Evolutionary conservation across 2,113 vertebrate species (phyloP).

Genomic region (Microtus ochrogaster): DNA sequence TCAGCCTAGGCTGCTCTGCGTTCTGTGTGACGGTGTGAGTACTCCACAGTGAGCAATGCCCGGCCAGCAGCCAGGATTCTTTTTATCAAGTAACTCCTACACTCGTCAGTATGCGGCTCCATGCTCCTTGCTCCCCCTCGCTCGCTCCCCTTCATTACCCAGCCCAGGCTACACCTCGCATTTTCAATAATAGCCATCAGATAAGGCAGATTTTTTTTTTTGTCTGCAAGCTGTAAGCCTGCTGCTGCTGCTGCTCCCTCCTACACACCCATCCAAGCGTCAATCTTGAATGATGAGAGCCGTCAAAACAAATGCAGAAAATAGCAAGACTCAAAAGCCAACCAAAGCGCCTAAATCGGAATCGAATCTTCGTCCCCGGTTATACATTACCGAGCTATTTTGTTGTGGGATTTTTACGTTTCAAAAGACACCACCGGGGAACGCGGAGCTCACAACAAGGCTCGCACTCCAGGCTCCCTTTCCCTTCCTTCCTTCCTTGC

Average conservation of each 20-base stretch:
- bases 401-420: slow-evolving; percentile 86
- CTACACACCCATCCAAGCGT: slow-evolving; percentile 91
- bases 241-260: slow-evolving; percentile 90
- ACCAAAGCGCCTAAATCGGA: slow-evolving; percentile 86
- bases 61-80: slow-evolving; percentile 94
- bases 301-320: slow-evolving; percentile 91
- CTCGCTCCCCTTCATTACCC: slow-evolving; percentile 91
- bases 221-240: slow-evolving; percentile 93
- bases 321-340: slow-evolving; percentile 89
- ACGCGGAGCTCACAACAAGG: slow-evolving; percentile 72
- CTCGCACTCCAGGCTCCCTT: slow-evolving; percentile 78
- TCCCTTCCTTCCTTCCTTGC: neutral
- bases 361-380: slow-evolving; percentile 85
- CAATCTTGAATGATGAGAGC: slow-evolving; percentile 91
- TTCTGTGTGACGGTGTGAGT: slow-evolving; percentile 90
- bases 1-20: slow-evolving; percentile 89
- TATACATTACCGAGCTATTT: slow-evolving; percentile 84
- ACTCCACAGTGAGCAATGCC: slow-evolving; percentile 92
- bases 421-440: slow-evolving; percentile 82
- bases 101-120: slow-evolving; percentile 99
- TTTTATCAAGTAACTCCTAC: slow-evolving; percentile 99
- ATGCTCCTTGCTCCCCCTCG: slow-evolving; percentile 90
- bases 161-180: slow-evolving; percentile 92
- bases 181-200: slow-evolving; percentile 96
- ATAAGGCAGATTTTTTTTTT: slow-evolving; percentile 93